Evolutionary conservation across 2,797 vertebrate species (phyloP).

Genomic region (Benthosema pterotum): DNA sequence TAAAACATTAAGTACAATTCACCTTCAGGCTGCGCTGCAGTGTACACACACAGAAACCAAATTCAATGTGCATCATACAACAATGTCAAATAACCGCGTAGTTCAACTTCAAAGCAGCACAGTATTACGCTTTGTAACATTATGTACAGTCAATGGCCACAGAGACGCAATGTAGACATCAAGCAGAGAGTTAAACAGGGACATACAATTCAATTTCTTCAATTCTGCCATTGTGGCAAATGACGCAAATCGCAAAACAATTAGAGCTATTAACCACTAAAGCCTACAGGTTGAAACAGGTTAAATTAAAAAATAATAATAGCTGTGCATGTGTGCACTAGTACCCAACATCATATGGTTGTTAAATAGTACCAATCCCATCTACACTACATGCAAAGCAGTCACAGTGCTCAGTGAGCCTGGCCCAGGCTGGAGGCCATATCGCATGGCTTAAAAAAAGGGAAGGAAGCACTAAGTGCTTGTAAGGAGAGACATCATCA

Average conservation of each 20-base stretch:
- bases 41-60: background rate
- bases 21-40: background rate
- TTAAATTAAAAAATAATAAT: too few species aligned
- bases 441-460: constrained; percentile 3
- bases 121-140: background rate
- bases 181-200: background rate
- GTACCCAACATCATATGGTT: background rate
- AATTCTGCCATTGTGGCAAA: background rate
- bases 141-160: constrained; percentile 1
- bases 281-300: background rate
- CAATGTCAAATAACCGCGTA: background rate
- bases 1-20: background rate
- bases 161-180: background rate
- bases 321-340: too few species aligned
- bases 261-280: constrained; percentile 17
- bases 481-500: background rate
- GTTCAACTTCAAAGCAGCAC: constrained; percentile 1
- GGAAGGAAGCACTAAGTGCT: constrained; percentile 14
- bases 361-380: constrained; percentile 2
- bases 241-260: constrained; percentile 20
- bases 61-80: background rate
- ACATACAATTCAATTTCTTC: background rate
- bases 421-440: background rate
- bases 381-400: constrained; percentile 23
- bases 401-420: constrained; percentile 30